Conservation (phyloP, 2,113 vertebrate genomes). For the Dicentrarchus labrax region DNA sequence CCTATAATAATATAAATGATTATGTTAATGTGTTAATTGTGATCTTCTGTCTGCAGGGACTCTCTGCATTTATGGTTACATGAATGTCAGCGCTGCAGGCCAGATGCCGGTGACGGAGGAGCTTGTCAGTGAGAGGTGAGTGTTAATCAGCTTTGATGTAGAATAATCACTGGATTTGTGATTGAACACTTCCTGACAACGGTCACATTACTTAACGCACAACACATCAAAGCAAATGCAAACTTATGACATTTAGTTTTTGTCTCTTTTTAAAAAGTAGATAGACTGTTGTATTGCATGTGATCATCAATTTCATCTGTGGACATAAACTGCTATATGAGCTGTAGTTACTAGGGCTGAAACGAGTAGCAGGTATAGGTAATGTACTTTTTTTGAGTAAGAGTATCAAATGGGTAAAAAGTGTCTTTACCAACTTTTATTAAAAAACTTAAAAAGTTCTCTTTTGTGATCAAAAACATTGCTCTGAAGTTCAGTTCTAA, state of each 20-base stretch:
- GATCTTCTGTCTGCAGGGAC: conserved; percentile 74
- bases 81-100: conserved; percentile 87
- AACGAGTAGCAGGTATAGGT: too few species aligned
- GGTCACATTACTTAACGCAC: neutral
- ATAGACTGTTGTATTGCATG: neutral
- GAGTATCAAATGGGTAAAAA: too few species aligned
- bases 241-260: neutral
- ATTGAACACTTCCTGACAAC: neutral
- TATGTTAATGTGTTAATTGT: conserved; percentile 15
- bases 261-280: neutral
- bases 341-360: too few species aligned
- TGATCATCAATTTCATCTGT: neutral
- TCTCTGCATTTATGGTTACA: conserved; percentile 87
- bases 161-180: neutral
- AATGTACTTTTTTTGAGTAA: too few species aligned
- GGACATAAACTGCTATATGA: neutral
- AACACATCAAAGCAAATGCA: neutral
- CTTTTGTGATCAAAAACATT: too few species aligned
- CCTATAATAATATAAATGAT: conserved; percentile 24
- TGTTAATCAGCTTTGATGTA: conserved; percentile 10
- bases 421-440: too few species aligned
- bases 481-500: too few species aligned
- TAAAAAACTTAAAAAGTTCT: too few species aligned
- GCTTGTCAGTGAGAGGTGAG: conserved; percentile 95
- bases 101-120: conserved; percentile 96